Evolutionary conservation across 2,113 vertebrate species (phyloP).

Genomic region (Cinclus cinclus): DNA sequence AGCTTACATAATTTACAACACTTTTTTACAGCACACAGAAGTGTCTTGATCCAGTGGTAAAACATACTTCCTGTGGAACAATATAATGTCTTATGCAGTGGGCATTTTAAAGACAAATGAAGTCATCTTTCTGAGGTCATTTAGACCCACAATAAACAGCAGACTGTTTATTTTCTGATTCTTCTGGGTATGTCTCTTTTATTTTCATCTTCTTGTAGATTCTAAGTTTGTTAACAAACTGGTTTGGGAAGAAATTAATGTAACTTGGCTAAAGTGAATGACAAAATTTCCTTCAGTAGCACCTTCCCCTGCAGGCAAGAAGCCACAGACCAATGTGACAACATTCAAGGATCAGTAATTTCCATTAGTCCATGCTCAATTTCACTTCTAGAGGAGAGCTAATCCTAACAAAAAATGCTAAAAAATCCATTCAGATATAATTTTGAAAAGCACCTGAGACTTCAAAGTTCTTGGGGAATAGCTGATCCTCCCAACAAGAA

Average conservation of each 20-base stretch:
- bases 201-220: neutral
- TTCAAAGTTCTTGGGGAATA: neutral
- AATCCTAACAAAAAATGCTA: neutral
- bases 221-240: neutral
- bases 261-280: neutral
- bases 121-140: conserved; percentile 5
- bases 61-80: conserved; percentile 8
- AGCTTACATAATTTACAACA: neutral
- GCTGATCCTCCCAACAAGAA: neutral
- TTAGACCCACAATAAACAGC: conserved; percentile 56
- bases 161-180: neutral
- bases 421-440: neutral
- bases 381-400: neutral
- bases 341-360: neutral
- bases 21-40: neutral
- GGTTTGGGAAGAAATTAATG: neutral
- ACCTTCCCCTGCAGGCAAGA: neutral
- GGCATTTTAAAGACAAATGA: neutral
- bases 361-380: neutral
- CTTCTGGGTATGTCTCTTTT: neutral
- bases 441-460: neutral
- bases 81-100: neutral
- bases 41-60: neutral
- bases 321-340: neutral
- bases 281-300: neutral